Base-by-base conservation (phyloP, 2,888 invertebrate genomes). In the Drosophila maculinotata region DNA sequence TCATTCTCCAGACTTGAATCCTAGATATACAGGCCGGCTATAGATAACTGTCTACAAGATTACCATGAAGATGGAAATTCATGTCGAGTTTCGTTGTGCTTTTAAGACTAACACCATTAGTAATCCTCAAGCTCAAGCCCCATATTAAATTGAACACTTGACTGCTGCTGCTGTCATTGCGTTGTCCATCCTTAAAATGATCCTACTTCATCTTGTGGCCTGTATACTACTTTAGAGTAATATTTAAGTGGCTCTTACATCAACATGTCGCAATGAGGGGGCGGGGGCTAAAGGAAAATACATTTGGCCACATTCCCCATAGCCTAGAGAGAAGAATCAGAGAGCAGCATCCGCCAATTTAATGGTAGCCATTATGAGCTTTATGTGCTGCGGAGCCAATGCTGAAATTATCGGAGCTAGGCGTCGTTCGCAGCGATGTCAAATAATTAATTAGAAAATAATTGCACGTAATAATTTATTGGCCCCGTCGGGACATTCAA, bases 391-490 rank as follows among this genome's bases (percentile, higher is more conserved):
- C 69, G 60, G 54, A 66, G 65, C 63, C 66, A 66, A 78, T 81
- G 71, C 53, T 64, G 73, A 75, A 80, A 79, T 82, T 82, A 82
- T 83, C 83, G 67, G 87, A 67, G 75, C 49, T 45, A 58, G 49
- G 65, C 65, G 49, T 54, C 45, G 63, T 62, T 64, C 64, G 70
- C 69, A 64, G 52, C 44, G 57, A 78, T 86, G 83, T 84, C 87
- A 88, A 84, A 84, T 84, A 84, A 84, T 84, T 84, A 84, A 84
- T 84, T 88, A 88, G 83, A 84, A 84, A 86, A 88, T 84, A 84
- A 84, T 84, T 88, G 88, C 88, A 75, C 68, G 81, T 69, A 88
- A 88, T 84, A 88, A 84, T 88, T 84, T 70, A 84, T 85, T 70
- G 75, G 62, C 51, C 54, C 79, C 72, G 57, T 47, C 68, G 80